Conservation (phyloP, 2,113 vertebrate species). For the Cinclus mexicanus region DNA sequence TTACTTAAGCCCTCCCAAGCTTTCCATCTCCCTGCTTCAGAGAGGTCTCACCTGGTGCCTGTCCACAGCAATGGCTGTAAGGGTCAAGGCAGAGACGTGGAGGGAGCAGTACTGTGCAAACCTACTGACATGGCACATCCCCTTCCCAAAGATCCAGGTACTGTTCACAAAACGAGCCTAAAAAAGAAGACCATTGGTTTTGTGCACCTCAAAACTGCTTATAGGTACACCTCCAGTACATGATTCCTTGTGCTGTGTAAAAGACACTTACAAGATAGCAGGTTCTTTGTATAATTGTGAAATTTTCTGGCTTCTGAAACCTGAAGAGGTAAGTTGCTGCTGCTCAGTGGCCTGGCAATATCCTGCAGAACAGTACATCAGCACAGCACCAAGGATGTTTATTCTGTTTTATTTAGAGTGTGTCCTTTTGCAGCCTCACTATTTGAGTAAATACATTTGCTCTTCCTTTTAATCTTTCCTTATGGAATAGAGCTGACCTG, state of each 20-base stretch:
- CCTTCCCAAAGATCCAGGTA: constrained; percentile 91
- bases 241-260: neutral
- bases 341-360: neutral
- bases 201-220: neutral
- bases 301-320: neutral
- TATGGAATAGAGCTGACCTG: neutral
- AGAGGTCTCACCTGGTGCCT: constrained; percentile 86
- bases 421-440: neutral
- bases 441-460: neutral
- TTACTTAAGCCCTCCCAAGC: neutral
- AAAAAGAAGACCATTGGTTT: neutral
- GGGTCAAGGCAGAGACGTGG: constrained; percentile 90
- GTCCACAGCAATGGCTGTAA: constrained; percentile 92
- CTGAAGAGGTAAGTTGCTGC: neutral
- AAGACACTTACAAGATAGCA: neutral
- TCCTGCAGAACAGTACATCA: neutral
- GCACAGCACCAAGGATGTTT: accelerated
- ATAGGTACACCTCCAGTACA: neutral
- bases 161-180: constrained; percentile 94
- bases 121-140: constrained; percentile 93
- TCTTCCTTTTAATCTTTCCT: neutral
- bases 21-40: neutral
- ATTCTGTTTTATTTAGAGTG: neutral
- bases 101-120: constrained; percentile 95
- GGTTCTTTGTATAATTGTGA: neutral